phyloP scores from a whole-genome alignment of 92 coral and sea anemone species.

The Bergia puertoricense region DNA sequence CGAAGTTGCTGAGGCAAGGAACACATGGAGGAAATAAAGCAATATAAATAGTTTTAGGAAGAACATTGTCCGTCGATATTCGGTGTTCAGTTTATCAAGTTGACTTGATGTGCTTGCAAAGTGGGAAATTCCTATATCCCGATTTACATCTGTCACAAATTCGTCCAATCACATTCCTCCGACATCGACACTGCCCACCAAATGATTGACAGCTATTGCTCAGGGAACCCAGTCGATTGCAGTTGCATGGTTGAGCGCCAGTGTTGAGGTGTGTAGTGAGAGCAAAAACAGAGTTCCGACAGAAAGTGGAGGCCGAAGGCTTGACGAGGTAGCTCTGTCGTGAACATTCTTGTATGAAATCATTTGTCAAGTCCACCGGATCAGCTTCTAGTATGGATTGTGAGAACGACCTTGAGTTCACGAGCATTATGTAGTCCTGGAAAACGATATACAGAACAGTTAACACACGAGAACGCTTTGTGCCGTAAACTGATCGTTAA shows the following conservation, averaged over 20 bases:
- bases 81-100: not conserved
- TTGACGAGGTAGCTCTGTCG: constrained; percentile 66
- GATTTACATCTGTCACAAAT: constrained; percentile 84
- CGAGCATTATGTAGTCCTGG: constrained; percentile 85
- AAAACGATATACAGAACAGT: constrained; percentile 12
- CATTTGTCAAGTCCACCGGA: constrained; percentile 76
- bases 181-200: constrained; percentile 94
- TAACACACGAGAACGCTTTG: not conserved
- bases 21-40: not conserved
- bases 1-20: not conserved
- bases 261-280: constrained; percentile 76
- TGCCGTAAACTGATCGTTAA: not conserved
- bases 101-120: constrained; percentile 56
- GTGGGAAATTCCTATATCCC: constrained; percentile 85
- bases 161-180: constrained; percentile 88
- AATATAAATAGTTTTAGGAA: not conserved
- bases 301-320: constrained; percentile 74
- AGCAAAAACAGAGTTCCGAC: constrained; percentile 76
- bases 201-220: constrained; percentile 74
- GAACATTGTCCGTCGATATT: not conserved
- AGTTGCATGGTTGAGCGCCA: constrained; percentile 78
- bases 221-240: constrained; percentile 77
- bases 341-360: constrained; percentile 80
- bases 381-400: constrained; percentile 71
- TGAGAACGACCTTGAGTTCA: constrained; percentile 72